Percentiles rank a stretch among this genome's conserved stretches.
phyloP scores from a whole-genome alignment of 2,888 invertebrate genomes.

The Agriopis aurantiaria region DNA sequence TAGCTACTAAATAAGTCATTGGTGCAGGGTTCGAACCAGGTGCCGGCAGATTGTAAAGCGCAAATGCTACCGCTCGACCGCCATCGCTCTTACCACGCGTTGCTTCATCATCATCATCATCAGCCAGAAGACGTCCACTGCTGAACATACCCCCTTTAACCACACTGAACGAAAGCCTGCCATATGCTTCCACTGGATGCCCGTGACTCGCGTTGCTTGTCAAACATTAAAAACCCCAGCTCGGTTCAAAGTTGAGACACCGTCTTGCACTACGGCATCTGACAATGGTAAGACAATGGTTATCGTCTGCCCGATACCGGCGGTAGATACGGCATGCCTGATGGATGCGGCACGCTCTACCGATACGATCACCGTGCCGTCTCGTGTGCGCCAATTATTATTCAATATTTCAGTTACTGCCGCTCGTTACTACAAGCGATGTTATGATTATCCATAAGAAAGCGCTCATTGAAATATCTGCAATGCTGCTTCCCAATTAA shows the following conservation, averaged over 20 bases:
- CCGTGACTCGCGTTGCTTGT: too few species aligned
- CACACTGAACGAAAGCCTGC: too few species aligned
- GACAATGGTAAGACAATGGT: constrained; percentile 73
- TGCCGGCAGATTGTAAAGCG: too few species aligned
- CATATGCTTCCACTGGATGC: too few species aligned
- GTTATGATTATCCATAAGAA: constrained; percentile 15
- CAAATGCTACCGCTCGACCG: too few species aligned
- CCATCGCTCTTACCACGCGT: too few species aligned
- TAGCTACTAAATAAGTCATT: too few species aligned
- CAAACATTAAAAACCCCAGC: background rate
- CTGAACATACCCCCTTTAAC: too few species aligned
- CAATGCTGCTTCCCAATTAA: background rate
- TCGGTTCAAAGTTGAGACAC: constrained; percentile 18
- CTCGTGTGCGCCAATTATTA: constrained; percentile 83
- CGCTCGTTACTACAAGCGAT: constrained; percentile 24
- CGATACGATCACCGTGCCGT: constrained; percentile 77
- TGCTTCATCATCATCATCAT: too few species aligned
- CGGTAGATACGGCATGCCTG: constrained; percentile 72
- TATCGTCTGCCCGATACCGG: constrained; percentile 78
- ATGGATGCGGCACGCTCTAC: constrained; percentile 83
- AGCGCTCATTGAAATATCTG: constrained; percentile 6
- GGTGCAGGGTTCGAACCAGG: too few species aligned
- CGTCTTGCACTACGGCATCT: constrained; percentile 16
- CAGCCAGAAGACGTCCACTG: too few species aligned
- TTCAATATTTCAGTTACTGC: constrained; percentile 72